Conservation (phyloP, 2,797 vertebrate species). For the Acanthurus lineatus region DNA sequence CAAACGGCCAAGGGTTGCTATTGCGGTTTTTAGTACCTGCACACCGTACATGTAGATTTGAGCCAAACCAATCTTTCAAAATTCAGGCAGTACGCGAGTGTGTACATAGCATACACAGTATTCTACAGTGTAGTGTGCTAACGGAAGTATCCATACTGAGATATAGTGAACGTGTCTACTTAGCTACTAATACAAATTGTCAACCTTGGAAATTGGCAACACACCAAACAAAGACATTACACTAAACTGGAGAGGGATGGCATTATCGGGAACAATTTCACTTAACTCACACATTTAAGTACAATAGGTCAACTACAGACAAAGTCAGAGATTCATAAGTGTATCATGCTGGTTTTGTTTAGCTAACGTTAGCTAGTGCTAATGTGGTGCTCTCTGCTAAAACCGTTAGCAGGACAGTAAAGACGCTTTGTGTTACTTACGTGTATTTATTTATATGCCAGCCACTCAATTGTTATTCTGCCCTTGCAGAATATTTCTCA, state of each 20-base stretch:
- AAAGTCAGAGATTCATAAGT: neutral
- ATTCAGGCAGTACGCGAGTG: no score
- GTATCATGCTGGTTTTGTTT: slow-evolving; percentile 50
- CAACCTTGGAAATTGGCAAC: neutral
- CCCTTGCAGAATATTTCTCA: slow-evolving; percentile 57
- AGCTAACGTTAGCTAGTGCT: slow-evolving; percentile 62
- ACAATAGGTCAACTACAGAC: neutral
- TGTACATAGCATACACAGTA: no score
- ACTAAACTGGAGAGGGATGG: fast-evolving
- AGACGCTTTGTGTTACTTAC: slow-evolving; percentile 56
- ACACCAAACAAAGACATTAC: neutral
- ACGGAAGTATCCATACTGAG: no score
- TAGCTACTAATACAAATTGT: slow-evolving; percentile 25
- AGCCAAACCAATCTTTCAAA: no score
- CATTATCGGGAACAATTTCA: neutral
- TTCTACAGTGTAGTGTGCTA: no score
- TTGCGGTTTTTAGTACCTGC: no score
- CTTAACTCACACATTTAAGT: neutral
- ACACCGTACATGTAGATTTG: no score
- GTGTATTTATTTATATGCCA: slow-evolving; percentile 34
- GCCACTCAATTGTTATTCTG: slow-evolving; percentile 28
- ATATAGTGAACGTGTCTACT: neutral
- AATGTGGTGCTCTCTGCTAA: slow-evolving; percentile 9
- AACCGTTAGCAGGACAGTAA: neutral
- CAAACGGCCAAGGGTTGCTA: no score